Percentiles rank a stretch among this genome's conserved stretches.
Conservation (phyloP, 2,797 vertebrate genomes). For the Tadarida brasiliensis region DNA sequence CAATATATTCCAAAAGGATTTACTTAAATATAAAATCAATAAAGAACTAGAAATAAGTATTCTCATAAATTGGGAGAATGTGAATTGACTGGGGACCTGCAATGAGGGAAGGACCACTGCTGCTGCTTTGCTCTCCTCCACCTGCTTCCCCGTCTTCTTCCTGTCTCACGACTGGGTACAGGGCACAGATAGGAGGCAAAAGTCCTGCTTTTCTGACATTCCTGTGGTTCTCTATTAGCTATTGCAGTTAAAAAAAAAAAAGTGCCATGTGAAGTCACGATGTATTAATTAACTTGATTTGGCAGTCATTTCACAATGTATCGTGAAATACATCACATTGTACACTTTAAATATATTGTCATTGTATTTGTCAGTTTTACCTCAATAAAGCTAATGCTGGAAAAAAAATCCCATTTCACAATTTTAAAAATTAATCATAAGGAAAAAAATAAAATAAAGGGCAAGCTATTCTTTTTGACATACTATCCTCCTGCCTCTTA, state of each 20-base stretch:
- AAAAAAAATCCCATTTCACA: not conserved
- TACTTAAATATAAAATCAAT: not conserved
- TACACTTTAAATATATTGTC: not conserved
- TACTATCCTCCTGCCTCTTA: conserved; percentile 18
- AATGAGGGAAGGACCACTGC: not conserved
- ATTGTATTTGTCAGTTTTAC: conserved; percentile 9
- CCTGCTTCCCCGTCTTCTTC: not conserved
- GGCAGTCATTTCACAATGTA: not conserved
- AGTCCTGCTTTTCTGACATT: not conserved
- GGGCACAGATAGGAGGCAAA: not conserved
- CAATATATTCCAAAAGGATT: not conserved
- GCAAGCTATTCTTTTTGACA: conserved; percentile 6
- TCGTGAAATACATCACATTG: not conserved
- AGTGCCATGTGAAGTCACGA: not conserved
- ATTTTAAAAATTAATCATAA: not conserved
- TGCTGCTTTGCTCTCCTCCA: not conserved
- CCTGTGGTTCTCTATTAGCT: not conserved
- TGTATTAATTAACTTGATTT: not conserved
- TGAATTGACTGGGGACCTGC: not conserved
- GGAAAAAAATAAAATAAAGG: not conserved
- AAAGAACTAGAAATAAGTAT: conserved; percentile 3
- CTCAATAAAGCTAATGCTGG: not conserved
- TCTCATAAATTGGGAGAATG: not conserved
- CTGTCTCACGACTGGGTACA: accelerated
- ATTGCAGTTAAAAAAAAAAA: not conserved